These are phyloP conservation scores for Pyrrhura leucotis DNA, from an alignment of 2,797 vertebrate species.

Conservation along the genomic window DNA sequence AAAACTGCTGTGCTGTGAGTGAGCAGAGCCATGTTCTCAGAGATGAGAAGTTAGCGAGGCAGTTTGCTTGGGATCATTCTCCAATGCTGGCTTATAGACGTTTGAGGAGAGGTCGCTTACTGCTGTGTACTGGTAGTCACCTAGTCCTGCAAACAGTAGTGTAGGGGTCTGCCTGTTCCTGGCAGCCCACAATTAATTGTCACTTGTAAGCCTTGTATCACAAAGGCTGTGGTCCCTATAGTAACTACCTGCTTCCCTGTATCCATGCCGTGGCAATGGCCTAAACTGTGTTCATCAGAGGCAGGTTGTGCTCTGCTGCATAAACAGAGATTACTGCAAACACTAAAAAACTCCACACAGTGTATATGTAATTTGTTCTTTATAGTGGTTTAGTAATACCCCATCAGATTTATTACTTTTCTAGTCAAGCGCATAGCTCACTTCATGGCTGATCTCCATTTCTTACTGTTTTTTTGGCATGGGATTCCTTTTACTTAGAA, in stretches of 20 bases:
- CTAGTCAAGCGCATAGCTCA: background rate
- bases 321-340: background rate
- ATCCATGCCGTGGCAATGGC: rapidly evolving
- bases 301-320: background rate
- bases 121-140: rapidly evolving
- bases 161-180: background rate
- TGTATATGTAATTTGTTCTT: background rate
- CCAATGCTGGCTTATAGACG: rapidly evolving
- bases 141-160: background rate
- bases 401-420: background rate
- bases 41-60: background rate
- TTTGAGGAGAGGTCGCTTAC: background rate
- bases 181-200: background rate
- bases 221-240: background rate
- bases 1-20: background rate
- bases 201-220: background rate
- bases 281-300: background rate
- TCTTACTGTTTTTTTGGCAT: background rate
- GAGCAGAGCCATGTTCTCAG: background rate
- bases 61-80: background rate
- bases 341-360: background rate
- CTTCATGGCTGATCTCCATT: background rate
- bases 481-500: background rate
- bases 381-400: background rate
- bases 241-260: background rate